These are phyloP conservation scores for Periophthalmodon schlosseri DNA, from an alignment of 2,113 vertebrate genomes.

Conservation along the genomic window DNA sequence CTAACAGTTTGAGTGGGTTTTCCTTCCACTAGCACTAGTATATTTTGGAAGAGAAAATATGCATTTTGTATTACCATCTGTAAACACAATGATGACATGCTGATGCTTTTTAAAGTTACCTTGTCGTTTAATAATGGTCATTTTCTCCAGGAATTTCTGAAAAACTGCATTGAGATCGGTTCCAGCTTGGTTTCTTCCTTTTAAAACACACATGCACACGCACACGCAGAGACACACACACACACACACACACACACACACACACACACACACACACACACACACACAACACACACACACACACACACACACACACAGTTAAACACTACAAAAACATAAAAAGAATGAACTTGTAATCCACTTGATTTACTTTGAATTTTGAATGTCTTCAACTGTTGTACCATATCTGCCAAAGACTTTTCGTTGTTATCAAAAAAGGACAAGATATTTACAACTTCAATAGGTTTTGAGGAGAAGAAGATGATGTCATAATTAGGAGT, in stretches of 20 bases:
- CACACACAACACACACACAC: too few relatives aligned
- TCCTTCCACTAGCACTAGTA: conserved; percentile 56
- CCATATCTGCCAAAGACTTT: fast-evolving
- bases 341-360: not conserved
- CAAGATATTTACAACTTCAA: conserved; percentile 49
- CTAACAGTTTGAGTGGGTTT: conserved; percentile 41
- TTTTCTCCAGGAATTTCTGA: conserved; percentile 33
- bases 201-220: too few relatives aligned
- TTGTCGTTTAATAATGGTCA: conserved; percentile 44
- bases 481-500: conserved; percentile 74
- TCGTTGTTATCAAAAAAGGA: conserved; percentile 15
- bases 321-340: not conserved
- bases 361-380: conserved; percentile 45
- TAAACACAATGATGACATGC: conserved; percentile 75
- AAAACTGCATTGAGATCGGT: conserved; percentile 69
- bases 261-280: not conserved
- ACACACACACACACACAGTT: conserved; percentile 6
- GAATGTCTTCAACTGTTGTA: conserved; percentile 1
- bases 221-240: too few relatives aligned
- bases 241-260: not conserved
- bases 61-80: conserved; percentile 71
- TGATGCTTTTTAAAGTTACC: conserved; percentile 52
- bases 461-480: conserved; percentile 68
- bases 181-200: conserved; percentile 53
- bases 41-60: not conserved